Base-by-base conservation (phyloP, 2,888 invertebrate species). In the Physocephala rufipes region DNA sequence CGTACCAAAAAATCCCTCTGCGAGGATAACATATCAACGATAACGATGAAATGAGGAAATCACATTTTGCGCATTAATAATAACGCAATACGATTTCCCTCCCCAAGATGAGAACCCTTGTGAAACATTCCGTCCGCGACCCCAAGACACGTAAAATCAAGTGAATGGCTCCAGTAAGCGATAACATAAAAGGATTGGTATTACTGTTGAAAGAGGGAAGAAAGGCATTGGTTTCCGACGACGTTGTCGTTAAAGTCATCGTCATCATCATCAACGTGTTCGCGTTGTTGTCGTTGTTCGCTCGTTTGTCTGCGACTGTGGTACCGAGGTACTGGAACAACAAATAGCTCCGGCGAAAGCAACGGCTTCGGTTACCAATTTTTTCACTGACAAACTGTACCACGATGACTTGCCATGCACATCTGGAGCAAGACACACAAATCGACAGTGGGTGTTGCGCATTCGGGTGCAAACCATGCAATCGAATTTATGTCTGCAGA, bases 331-430 rank as follows among this genome's bases (percentile, higher is more conserved):
- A 75, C 73, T 76, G 75, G 76, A 75, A 74, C 75, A 75, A 63
- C 72, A 71, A 70, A 53, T 43, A 24, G 28, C 49, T 61, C 30
- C 59, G 68, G 61, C 68, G 68, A 68, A 68, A 68, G 68, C 68
- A 49, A 61, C 28, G 43, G 19, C 43, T 55, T 61, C 61, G 61
- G 68, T 68, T 61, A 68, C 68, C 61, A 68, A 68, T 68, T 68
- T 68, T 58, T 26, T 30, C 68, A 47, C 67, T 63, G 71, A 77
- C 75, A 82, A 82, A 82, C 82, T 82, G 82, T 82, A 82, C 82
- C 81, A 77, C 78, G 78, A 76, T n/a, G n/a, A n/a, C n/a, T n/a
- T n/a, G n/a, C n/a, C 77, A 71, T 70, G 70, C 67, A 69, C 70
- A 73, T 73, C 68, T 67, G 67, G 62, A 70, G 63, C 69, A 53